Evolutionary conservation across 37 sponge, comb jelly and placozoan genomes (phyloP), one percentile per base, ranked within the genome.

Genomic region (Corticium candelabrum): DNA sequence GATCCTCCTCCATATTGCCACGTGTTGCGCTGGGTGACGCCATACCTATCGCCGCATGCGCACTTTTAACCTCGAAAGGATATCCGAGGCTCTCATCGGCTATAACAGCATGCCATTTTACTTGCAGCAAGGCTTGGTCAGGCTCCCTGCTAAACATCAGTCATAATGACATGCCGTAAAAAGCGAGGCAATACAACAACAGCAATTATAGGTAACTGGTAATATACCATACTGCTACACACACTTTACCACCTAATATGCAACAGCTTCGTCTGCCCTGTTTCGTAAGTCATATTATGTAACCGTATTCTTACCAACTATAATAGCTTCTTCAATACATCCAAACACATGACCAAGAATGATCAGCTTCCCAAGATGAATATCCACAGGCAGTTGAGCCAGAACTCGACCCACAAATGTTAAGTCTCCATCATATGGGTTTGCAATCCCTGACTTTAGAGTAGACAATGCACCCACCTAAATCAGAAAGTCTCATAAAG

Each of bases 291-390:
- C 2, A 76, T 50, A 76, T 62, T 56, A n/a, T n/a, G n/a, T n/a
- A n/a, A 88, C n/a, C 81, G 5, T 83, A 40, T 21, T 83, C 82
- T 34, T 5, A 77, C 78, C 83, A n/a, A 85, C 74, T 40, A 82
- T 84, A n/a, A 84, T 70, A 37, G 68, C 69, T 74, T 90, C 89
- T 34, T 86, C 84, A 40, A 96, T 85, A 76, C 84, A 90, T 34
- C 91, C 91, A 85, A 96, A 96, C 68, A 85, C 93, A 41, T 93
- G 91, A 2, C 97, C 97, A 1, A 96, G 91, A 34, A 96, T 33
- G 5, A 93, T 68, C 38, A 96, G 80, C 71, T 84, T 84, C 68
- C 89, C 91, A 41, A 93, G 68, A 29, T 76, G 76, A n/a, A 90
- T 84, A 80, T 93, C 89, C 2, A 96, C 71, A 0, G 97, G 94